Percentiles rank a stretch among this genome's conserved stretches.
Conservation (phyloP, 2,888 invertebrate species). For the Rotaria magnacalcarata region DNA sequence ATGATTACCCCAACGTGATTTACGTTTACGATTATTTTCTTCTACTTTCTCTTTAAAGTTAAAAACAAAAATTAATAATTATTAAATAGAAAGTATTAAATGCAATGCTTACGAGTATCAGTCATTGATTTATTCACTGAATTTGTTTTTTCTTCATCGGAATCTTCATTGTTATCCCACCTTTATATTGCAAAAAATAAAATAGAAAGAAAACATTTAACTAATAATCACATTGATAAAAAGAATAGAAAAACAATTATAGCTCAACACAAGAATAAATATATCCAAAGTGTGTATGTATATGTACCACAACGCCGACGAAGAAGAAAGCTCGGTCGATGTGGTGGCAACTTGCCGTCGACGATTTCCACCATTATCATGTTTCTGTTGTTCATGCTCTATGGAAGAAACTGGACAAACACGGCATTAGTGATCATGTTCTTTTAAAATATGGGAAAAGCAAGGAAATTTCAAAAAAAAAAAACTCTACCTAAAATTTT, state of each 20-base stretch:
- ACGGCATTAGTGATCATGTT: constrained; percentile 11
- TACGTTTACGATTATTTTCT: constrained; percentile 13
- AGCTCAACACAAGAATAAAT: constrained; percentile 29
- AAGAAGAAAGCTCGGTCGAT: background rate
- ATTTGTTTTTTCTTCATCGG: background rate
- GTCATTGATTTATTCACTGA: background rate
- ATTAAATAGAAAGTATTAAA: too few species aligned
- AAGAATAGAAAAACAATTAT: background rate
- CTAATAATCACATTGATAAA: background rate
- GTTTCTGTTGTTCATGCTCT: background rate
- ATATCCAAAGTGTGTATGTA: constrained; percentile 4
- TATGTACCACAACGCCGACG: constrained; percentile 25
- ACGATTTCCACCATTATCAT: constrained; percentile 12
- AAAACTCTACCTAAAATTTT: background rate
- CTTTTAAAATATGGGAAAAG: background rate
- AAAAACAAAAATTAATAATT: too few species aligned
- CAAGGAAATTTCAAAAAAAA: background rate
- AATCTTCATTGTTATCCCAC: background rate
- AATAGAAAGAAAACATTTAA: background rate
- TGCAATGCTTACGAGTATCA: background rate
- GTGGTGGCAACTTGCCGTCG: background rate
- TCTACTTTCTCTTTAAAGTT: background rate
- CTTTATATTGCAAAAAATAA: background rate
- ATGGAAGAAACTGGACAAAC: constrained; percentile 24
- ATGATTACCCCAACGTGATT: background rate